A percentile compares a stretch with the other conserved stretches of the same genome.
phyloP scores from a whole-genome alignment of 37 sponge, comb jelly and placozoan species.

The Oscarella lobularis region DNA sequence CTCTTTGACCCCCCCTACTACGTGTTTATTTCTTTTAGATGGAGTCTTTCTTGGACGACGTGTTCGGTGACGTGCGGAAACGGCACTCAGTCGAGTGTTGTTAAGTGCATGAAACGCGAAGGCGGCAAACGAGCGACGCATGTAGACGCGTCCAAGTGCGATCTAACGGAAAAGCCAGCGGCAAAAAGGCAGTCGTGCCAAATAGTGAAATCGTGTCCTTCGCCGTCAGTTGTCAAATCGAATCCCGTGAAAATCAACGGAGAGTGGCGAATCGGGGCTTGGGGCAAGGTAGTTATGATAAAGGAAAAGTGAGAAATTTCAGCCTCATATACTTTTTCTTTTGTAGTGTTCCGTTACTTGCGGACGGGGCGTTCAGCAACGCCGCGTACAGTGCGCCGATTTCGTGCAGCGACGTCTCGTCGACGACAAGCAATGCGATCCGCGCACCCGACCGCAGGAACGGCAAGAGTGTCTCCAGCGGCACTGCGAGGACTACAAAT shows the following conservation, averaged over 20 bases:
- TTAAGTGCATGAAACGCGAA: not conserved
- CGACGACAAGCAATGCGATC: not conserved
- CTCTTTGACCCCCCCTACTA: not conserved
- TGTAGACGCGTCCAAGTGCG: too few species aligned
- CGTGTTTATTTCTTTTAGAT: not conserved
- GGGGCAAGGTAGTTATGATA: not conserved
- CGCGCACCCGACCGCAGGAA: not conserved
- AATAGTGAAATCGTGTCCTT: too few species aligned
- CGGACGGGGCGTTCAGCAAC: not conserved
- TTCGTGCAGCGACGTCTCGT: not conserved
- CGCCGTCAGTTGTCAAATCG: not conserved
- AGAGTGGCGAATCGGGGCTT: not conserved
- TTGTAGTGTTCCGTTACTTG: not conserved
- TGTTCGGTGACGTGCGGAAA: not conserved
- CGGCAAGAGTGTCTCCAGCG: not conserved
- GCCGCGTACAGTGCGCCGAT: not conserved
- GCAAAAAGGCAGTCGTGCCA: too few species aligned
- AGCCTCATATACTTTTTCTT: not conserved
- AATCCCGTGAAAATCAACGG: not conserved
- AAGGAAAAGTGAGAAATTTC: not conserved
- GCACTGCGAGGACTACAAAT: not conserved
- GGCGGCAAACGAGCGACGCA: not conserved
- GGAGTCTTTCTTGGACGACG: not conserved
- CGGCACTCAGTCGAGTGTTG: not conserved
- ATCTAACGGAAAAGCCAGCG: too few species aligned